Evolutionary conservation across 1,140 invertebrate species (phyloP), one percentile per base, ranked within the genome.

Genomic region (Meloidogyne chitwoodi): DNA sequence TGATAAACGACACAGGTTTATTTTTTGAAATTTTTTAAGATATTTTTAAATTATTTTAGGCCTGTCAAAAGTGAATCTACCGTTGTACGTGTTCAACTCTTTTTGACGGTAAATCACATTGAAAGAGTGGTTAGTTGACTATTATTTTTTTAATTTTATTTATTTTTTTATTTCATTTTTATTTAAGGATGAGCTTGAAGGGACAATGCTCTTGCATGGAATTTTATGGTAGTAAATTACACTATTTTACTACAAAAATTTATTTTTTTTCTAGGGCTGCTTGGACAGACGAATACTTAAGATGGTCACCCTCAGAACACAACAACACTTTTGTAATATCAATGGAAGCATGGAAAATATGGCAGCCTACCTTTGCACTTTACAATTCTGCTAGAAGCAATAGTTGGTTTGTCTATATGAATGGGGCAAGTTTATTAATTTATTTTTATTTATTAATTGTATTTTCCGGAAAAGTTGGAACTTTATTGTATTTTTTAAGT

Each of bases 301-400:
- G 16, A 10, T 86, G 85, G 85, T 69, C 80, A 14, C 83, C 83
- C 0, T 29, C 63, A 16, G 72, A 78, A 26, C 86, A 76, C 69
- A 87, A 87, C 75, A 76, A 75, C 27, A 85, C 85, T 11, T 61
- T 71, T 24, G 71, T 70, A 29, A 68, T 87, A 5, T 48, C 73
- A 5, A 81, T 86, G 38, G 76, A 87, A 22, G 41, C 84, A 0
- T 84, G 76, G 75, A 85, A 81, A 63, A 80, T 86, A 22, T 86
- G 85, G 85, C 86, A 87, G 70, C 85, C 85, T 14, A 83, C 84
- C 6, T 79, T 86, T 26, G 80, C 86, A 6, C 78, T 86, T 14
- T 87, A 87, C 67, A 87, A 86, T 67, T 84, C 75, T 12, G 85
- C 85, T 27, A 63, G 77, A 44, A 74, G 77, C 16, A 86, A 86